phyloP scores from a whole-genome alignment of 92 coral and sea anemone genomes.

The Blastomussa wellsi region DNA sequence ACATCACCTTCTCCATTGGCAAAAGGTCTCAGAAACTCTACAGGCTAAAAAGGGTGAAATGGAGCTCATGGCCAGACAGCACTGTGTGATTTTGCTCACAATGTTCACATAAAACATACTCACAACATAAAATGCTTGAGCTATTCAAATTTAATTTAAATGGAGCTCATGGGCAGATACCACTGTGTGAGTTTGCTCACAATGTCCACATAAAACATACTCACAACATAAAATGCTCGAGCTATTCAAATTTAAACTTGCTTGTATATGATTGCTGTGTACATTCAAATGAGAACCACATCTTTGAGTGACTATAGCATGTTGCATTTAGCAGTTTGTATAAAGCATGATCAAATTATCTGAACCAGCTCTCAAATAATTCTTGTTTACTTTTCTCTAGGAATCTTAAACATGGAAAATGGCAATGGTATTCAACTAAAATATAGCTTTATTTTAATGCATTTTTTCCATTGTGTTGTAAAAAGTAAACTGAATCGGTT shows the following conservation, averaged over 20 bases:
- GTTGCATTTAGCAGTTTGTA: too few species aligned
- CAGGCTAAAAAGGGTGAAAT: conserved; percentile 65
- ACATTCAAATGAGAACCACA: not conserved
- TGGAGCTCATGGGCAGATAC: not conserved
- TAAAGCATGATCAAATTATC: too few species aligned
- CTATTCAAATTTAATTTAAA: not conserved
- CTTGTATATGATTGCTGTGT: not conserved
- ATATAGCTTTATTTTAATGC: too few species aligned
- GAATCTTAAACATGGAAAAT: too few species aligned
- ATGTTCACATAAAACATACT: not conserved
- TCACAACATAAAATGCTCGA: not conserved
- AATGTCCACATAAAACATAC: not conserved
- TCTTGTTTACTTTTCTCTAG: too few species aligned
- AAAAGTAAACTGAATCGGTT: not conserved
- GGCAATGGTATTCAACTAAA: too few species aligned
- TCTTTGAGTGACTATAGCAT: not conserved
- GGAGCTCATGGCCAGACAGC: not conserved
- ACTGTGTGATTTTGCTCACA: not conserved
- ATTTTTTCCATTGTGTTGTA: not conserved
- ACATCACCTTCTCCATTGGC: conserved; percentile 88
- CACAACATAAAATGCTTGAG: not conserved
- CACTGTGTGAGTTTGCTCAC: not conserved
- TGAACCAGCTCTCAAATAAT: too few species aligned
- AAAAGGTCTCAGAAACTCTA: conserved; percentile 88
- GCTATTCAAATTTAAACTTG: not conserved